A percentile compares a stretch with the other conserved stretches of the same genome.
These are phyloP conservation scores for Drosophila santomea DNA, from an alignment of 1,140 invertebrate genomes.

Conservation along the genomic window DNA sequence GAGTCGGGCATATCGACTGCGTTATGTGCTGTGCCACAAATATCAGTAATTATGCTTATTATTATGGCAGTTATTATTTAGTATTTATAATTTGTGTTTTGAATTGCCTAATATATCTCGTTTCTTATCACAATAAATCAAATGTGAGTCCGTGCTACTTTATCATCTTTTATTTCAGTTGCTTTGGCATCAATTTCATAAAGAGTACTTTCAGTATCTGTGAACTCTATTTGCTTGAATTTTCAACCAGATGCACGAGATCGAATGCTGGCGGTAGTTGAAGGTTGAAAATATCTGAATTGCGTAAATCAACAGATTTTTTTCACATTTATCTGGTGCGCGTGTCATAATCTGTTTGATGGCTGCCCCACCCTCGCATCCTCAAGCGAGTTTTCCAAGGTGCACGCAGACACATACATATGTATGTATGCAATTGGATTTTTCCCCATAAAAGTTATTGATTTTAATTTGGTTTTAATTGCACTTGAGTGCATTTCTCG, in stretches of 20 bases:
- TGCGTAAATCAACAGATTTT: conserved; percentile 64
- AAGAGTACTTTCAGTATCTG: conserved; percentile 10
- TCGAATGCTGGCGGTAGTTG: conserved; percentile 8
- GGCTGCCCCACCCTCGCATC: conserved; percentile 29
- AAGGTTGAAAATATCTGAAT: conserved; percentile 58
- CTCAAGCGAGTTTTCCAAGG: conserved; percentile 1
- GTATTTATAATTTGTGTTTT: no score
- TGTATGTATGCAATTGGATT: conserved; percentile 12
- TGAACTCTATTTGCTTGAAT: conserved; percentile 7
- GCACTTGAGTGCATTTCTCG: conserved; percentile 71
- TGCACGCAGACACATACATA: neutral
- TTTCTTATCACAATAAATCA: no score
- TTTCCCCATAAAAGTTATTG: conserved; percentile 70
- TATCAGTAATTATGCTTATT: neutral
- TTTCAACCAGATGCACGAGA: conserved; percentile 30
- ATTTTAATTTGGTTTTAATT: conserved; percentile 81
- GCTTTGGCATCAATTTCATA: neutral
- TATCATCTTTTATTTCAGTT: neutral
- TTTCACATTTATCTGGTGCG: conserved; percentile 27
- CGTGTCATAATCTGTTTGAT: conserved; percentile 78
- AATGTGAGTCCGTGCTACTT: neutral
- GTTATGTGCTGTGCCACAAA: neutral
- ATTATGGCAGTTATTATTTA: no score
- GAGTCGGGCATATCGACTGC: neutral
- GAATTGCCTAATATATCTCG: no score